Base-by-base conservation (phyloP, 1,140 invertebrate genomes). In the Drosophila varians region DNA sequence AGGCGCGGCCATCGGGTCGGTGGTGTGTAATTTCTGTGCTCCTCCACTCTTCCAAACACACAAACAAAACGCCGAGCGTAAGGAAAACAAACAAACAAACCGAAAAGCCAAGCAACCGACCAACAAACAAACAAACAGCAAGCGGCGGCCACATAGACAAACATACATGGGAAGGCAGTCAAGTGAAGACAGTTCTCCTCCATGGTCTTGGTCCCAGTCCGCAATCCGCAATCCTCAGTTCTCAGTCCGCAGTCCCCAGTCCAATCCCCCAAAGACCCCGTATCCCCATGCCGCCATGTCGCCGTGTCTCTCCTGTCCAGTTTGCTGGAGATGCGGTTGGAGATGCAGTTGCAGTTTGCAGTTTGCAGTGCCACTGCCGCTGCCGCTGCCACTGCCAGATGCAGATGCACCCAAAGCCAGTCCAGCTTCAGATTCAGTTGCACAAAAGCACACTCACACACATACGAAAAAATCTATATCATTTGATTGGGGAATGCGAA, bases 101-200 rank as follows among this genome's bases (percentile, higher is more conserved):
- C 47, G 36, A 38, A 36, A 12, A 69, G 7, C 74, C 73, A 71
- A 58, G 46, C 57, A 78, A 83, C 61, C 72, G 74, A 82, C 68
- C 80, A 77, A 83, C 79, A 83, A 84, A 86, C 79, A 83, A 84
- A 86, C 61, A 77, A 80, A 87, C 69, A 80, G 77, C 79, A 45
- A 76, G 84, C 80, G 45, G 84, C 80, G 36, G 21, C 40, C 48
- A 74, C 58, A 74, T 74, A 65, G 58, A 74, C 70, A 74, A 74
- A 64, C 57, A 74, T 54, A 74, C 70, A 46, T 61, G 69, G 69
- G 48, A 53, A 74, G 60, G 82, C 82, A 84, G 82, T 87, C 79
- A 86, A 84, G 76, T 87, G 80, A 84, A 84, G 80, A 86, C 82
- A 68, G 64, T 48, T 25, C 45, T 26, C 23, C 46, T 48, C 43